Evolutionary conservation across 2,113 vertebrate species (phyloP).

Genomic region (Beaufortia kweichowensis): DNA sequence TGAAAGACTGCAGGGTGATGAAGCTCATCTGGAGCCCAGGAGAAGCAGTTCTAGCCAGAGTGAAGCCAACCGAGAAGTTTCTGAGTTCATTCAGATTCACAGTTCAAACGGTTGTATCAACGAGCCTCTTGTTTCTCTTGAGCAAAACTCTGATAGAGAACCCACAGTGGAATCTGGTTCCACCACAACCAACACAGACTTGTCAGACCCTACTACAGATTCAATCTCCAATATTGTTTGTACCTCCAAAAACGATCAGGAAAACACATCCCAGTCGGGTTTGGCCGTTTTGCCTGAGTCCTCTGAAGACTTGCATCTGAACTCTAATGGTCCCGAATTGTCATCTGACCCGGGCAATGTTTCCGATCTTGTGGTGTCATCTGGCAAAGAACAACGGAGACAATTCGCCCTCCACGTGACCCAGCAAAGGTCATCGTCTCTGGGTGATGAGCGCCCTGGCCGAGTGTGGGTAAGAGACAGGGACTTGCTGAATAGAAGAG

Average conservation of each 20-base stretch:
- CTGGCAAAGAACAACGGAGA: constrained; percentile 60
- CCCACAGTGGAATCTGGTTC: neutral
- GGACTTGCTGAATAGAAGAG: constrained; percentile 69
- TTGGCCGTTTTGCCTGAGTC: neutral
- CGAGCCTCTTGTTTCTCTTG: neutral
- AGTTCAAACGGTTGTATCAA: neutral
- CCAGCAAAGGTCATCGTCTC: constrained; percentile 67
- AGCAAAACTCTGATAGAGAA: neutral
- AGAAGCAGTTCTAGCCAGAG: constrained; percentile 57
- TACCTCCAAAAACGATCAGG: neutral
- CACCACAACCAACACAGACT: neutral
- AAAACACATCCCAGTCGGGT: neutral
- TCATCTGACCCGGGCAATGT: neutral
- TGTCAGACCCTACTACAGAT: neutral
- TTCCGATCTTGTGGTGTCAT: neutral
- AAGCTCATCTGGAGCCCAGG: constrained; percentile 56
- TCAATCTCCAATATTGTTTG: neutral
- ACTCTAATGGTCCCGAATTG: neutral
- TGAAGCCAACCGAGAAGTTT: constrained; percentile 63
- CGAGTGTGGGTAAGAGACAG: constrained; percentile 68
- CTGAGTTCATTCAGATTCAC: constrained; percentile 79
- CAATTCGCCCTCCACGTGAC: constrained; percentile 77
- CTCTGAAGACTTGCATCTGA: neutral
- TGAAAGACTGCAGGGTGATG: constrained; percentile 66
- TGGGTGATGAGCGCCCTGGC: constrained; percentile 42